Conservation (phyloP, 2,888 invertebrate genomes). For the Cheilosia variabilis region DNA sequence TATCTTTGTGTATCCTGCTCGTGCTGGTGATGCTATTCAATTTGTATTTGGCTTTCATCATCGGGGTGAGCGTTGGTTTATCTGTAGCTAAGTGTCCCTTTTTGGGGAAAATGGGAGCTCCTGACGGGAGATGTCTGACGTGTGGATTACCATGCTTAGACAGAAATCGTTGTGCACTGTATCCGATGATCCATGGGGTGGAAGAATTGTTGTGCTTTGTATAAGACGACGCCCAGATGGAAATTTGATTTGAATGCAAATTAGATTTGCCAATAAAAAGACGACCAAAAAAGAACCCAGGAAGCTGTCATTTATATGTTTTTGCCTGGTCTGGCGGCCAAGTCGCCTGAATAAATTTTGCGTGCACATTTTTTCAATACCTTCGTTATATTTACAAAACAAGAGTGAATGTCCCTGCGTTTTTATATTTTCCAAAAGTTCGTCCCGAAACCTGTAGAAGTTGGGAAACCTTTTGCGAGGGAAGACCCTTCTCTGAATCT, state of each 20-base stretch:
- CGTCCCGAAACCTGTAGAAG: no score
- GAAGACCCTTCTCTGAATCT: no score
- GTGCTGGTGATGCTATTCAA: constrained; percentile 39
- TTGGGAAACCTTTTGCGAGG: no score
- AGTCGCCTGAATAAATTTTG: no score
- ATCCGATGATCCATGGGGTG: constrained; percentile 4
- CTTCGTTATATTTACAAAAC: no score
- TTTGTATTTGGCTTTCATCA: constrained; percentile 6
- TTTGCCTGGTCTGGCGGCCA: no score
- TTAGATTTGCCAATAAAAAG: constrained; percentile 5
- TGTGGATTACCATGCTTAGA: not conserved
- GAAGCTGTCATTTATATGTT: no score
- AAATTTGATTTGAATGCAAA: constrained; percentile 28
- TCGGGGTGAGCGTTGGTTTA: not conserved
- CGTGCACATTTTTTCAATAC: no score
- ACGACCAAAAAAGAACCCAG: no score
- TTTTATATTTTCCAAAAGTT: no score
- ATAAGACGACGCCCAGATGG: not conserved
- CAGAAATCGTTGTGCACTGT: not conserved
- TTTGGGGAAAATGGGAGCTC: constrained; percentile 10
- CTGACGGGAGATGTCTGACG: constrained; percentile 1
- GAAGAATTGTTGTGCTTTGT: constrained; percentile 11
- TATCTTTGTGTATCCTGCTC: constrained; percentile 1
- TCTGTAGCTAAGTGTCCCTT: constrained; percentile 17
- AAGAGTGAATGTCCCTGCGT: no score